Conservation (phyloP, 37 sponge, comb jelly and placozoan species). For the Halisarca cf. caerulea region DNA sequence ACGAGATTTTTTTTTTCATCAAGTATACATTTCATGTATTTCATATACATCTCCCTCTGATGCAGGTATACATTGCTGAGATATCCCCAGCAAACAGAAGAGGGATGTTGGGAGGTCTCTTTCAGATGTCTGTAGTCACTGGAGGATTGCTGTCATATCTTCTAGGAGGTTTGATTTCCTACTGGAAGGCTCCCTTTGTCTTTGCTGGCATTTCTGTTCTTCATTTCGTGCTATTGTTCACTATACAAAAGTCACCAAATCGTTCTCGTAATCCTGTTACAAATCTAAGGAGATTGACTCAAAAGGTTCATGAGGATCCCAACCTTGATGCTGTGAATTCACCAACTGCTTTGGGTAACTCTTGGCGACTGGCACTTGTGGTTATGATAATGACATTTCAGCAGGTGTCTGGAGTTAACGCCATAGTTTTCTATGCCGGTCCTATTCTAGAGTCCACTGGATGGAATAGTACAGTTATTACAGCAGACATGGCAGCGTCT, state of each 20-base stretch:
- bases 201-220: constrained; percentile 40
- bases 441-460: constrained; percentile 9
- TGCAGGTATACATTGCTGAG: constrained; percentile 80
- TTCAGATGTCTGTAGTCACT: constrained; percentile 70
- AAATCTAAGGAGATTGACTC: neutral
- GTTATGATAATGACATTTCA: constrained; percentile 57
- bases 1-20: no score
- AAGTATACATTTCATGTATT: no score
- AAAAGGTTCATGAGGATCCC: neutral
- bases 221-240: constrained; percentile 55
- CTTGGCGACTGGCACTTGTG: constrained; percentile 9
- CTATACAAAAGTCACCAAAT: constrained; percentile 70
- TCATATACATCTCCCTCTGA: no score
- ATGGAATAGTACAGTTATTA: neutral
- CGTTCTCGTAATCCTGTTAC: constrained; percentile 44
- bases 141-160: constrained; percentile 57
- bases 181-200: constrained; percentile 46
- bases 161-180: constrained; percentile 43
- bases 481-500: neutral
- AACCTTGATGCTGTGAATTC: neutral
- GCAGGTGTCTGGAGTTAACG: constrained; percentile 36
- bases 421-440: constrained; percentile 34
- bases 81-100: constrained; percentile 57
- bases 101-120: constrained; percentile 72
- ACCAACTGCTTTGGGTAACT: neutral